Percentiles rank a stretch among this genome's conserved stretches.
Conservation (phyloP, 2,113 vertebrate species). For the Corythaeola cristata region DNA sequence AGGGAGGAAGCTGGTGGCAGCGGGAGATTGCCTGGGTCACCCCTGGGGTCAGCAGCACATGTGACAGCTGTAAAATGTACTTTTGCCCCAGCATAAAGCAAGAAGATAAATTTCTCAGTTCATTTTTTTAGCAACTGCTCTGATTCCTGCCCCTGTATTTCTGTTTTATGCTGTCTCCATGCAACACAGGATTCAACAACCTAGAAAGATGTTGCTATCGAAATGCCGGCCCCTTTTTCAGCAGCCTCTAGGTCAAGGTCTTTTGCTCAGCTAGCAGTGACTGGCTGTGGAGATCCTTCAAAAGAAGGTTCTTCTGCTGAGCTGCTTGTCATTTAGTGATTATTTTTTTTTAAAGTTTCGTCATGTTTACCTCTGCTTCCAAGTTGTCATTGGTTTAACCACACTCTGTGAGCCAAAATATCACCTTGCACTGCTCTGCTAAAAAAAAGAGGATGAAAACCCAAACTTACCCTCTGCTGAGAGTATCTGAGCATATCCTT, state of each 20-base stretch:
- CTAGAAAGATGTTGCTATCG: not conserved
- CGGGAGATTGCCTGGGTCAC: not conserved
- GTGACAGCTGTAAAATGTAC: not conserved
- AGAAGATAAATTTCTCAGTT: not conserved
- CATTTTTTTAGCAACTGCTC: not conserved
- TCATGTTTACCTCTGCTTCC: not conserved
- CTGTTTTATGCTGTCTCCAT: slow-evolving; percentile 9
- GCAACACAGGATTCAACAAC: slow-evolving; percentile 6
- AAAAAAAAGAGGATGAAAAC: not conserved
- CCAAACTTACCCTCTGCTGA: not conserved
- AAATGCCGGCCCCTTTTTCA: not conserved
- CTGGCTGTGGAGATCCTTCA: not conserved
- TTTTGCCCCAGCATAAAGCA: not conserved
- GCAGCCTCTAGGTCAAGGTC: not conserved
- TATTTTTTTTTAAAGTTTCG: not conserved
- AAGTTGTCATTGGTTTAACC: not conserved
- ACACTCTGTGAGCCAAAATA: not conserved
- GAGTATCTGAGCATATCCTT: not conserved
- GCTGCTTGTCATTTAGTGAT: not conserved
- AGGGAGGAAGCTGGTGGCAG: not conserved
- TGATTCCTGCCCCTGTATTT: not conserved
- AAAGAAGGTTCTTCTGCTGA: not conserved
- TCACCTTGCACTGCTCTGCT: not conserved
- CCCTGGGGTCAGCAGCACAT: not conserved
- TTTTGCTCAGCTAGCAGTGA: not conserved